phyloP scores from a whole-genome alignment of 2,113 vertebrate genomes.

The Channa maculata region DNA sequence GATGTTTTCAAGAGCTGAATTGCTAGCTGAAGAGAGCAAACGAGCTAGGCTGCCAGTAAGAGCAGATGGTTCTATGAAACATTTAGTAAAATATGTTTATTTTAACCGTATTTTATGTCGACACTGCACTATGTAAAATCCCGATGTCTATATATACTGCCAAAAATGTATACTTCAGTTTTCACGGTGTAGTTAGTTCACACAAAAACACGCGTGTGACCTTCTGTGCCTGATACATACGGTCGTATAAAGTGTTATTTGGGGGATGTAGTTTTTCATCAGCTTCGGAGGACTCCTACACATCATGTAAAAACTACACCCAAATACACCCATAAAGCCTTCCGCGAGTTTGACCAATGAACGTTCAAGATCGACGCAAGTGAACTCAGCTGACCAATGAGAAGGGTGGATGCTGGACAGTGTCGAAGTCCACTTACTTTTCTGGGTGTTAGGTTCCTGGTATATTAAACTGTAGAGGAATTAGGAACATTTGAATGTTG shows the following conservation, averaged over 20 bases:
- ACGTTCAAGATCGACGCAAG: constrained; percentile 29
- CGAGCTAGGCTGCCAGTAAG: neutral
- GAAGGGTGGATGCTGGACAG: constrained; percentile 59
- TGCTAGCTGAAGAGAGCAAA: constrained; percentile 16
- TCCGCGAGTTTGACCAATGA: constrained; percentile 72
- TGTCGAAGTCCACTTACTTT: constrained; percentile 76
- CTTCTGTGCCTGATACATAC: constrained; percentile 55
- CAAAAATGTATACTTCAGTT: no score
- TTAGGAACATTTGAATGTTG: constrained; percentile 55
- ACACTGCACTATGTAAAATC: neutral
- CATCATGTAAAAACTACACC: constrained; percentile 69
- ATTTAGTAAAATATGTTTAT: no score
- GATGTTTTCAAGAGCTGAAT: neutral
- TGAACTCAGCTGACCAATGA: constrained; percentile 64
- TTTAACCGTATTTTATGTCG: neutral
- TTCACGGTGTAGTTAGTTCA: neutral
- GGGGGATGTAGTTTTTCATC: constrained; percentile 73
- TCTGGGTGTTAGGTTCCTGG: constrained; percentile 62
- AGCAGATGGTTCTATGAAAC: no score
- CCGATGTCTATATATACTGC: neutral
- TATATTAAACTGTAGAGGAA: constrained; percentile 55
- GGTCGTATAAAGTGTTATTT: neutral
- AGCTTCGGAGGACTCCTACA: rapidly evolving
- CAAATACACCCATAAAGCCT: constrained; percentile 40
- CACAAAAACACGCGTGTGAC: constrained; percentile 73